Evolutionary conservation across 2,888 invertebrate species (phyloP).

Genomic region (Drosophila demipolita): DNA sequence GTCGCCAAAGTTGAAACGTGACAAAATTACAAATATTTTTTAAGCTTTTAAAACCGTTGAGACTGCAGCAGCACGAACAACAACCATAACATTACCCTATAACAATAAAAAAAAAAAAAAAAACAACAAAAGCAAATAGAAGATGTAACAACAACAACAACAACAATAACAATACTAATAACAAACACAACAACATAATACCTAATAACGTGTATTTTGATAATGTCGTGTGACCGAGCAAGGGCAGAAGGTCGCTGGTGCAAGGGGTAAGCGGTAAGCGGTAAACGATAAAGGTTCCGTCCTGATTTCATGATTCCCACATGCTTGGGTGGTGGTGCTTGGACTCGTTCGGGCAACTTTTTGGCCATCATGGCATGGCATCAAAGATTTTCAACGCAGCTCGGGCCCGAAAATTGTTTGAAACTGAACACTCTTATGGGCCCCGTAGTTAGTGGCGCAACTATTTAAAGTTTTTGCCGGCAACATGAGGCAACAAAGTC

Average conservation of each 20-base stretch:
- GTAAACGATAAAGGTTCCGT: not conserved
- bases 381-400: constrained; percentile 50
- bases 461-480: constrained; percentile 58
- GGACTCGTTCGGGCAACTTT: constrained; percentile 37
- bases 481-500: constrained; percentile 48
- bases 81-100: constrained; percentile 64
- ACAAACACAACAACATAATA: constrained; percentile 57
- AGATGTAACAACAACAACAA: constrained; percentile 33
- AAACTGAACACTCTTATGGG: constrained; percentile 41
- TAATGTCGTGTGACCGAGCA: constrained; percentile 47
- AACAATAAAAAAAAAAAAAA: constrained; percentile 46
- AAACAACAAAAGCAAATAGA: constrained; percentile 55
- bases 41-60: constrained; percentile 71
- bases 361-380: constrained; percentile 37
- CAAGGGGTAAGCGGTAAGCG: not conserved
- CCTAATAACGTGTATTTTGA: constrained; percentile 74
- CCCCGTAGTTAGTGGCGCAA: constrained; percentile 41
- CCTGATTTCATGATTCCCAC: constrained; percentile 12
- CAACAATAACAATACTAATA: constrained; percentile 17
- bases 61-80: constrained; percentile 57
- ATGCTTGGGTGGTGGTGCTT: not conserved
- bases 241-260: not conserved
- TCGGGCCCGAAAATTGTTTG: constrained; percentile 48
- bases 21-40: constrained; percentile 77
- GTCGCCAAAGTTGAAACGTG: constrained; percentile 77